Conservation (phyloP, 1,140 invertebrate species). For the Papilio dardanus region DNA sequence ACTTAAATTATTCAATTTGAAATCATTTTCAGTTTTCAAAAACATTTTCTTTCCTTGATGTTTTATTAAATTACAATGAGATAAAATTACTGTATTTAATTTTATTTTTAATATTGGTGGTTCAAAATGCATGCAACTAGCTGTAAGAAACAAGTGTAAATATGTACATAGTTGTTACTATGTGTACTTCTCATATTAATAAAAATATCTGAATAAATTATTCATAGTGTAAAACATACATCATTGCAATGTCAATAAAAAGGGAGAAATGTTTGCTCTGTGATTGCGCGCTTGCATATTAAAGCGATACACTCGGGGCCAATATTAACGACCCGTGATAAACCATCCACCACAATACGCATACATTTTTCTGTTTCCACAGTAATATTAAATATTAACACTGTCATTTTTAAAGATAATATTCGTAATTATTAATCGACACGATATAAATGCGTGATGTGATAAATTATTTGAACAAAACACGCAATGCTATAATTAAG, state of each 20-base stretch:
- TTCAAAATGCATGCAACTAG: too few relatives aligned
- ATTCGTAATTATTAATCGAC: not conserved
- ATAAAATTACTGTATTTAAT: too few relatives aligned
- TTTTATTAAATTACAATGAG: not conserved
- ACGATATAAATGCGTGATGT: too few relatives aligned
- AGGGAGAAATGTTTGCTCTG: not conserved
- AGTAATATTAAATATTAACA: slow-evolving; percentile 4
- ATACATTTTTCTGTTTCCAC: not conserved
- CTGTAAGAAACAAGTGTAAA: too few relatives aligned
- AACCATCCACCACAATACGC: not conserved
- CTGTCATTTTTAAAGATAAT: not conserved
- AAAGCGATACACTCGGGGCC: slow-evolving; percentile 1
- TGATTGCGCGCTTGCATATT: slow-evolving; percentile 28
- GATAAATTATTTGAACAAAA: too few relatives aligned
- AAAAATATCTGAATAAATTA: too few relatives aligned
- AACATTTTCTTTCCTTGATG: not conserved
- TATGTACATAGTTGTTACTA: too few relatives aligned
- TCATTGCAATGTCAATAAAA: not conserved
- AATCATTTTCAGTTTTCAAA: not conserved
- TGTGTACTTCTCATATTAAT: too few relatives aligned
- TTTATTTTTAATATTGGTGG: too few relatives aligned
- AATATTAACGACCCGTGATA: not conserved
- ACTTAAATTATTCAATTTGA: not conserved
- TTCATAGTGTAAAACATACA: not conserved
- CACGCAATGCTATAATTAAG: too few relatives aligned